A percentile compares a stretch with the other conserved stretches of the same genome.
Evolutionary conservation across 64 coral and sea anemone species (phyloP).

Genomic region (Montipora cactus): DNA sequence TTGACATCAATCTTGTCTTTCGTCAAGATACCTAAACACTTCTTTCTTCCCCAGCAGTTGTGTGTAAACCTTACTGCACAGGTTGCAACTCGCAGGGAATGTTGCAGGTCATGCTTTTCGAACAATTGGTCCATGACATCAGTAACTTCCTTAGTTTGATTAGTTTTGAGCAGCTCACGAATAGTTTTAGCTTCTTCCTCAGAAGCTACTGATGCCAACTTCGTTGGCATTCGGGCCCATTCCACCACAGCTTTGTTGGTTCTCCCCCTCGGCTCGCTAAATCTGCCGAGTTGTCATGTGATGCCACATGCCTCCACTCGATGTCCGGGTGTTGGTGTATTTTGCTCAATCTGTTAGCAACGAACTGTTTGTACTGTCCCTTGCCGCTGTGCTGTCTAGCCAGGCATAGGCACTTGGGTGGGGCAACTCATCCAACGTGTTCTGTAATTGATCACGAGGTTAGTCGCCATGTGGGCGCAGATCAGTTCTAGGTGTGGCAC

Average conservation of each 20-base stretch:
- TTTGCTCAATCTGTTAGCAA: neutral
- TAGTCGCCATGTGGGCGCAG: too few relatives aligned
- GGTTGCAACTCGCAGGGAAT: neutral
- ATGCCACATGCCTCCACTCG: neutral
- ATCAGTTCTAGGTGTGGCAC: too few relatives aligned
- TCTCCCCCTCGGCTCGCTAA: too few relatives aligned
- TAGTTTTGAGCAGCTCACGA: too few relatives aligned
- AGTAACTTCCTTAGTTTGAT: too few relatives aligned
- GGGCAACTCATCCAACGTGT: neutral
- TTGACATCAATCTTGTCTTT: neutral
- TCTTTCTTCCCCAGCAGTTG: neutral
- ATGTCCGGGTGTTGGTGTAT: neutral
- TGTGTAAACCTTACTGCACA: neutral
- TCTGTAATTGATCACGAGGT: neutral
- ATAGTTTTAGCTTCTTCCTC: too few relatives aligned
- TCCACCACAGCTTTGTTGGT: too few relatives aligned
- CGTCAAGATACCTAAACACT: neutral
- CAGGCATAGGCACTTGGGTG: neutral
- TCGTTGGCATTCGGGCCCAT: too few relatives aligned
- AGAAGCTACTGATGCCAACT: too few relatives aligned
- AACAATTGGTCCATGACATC: too few relatives aligned
- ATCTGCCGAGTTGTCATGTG: neutral
- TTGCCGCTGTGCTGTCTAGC: neutral
- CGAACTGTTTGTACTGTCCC: neutral
- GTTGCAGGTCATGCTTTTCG: too few relatives aligned